Percentiles rank a stretch among this genome's conserved stretches.
phyloP scores from a whole-genome alignment of 1,140 invertebrate species.

The Sitodiplosis mosellana region DNA sequence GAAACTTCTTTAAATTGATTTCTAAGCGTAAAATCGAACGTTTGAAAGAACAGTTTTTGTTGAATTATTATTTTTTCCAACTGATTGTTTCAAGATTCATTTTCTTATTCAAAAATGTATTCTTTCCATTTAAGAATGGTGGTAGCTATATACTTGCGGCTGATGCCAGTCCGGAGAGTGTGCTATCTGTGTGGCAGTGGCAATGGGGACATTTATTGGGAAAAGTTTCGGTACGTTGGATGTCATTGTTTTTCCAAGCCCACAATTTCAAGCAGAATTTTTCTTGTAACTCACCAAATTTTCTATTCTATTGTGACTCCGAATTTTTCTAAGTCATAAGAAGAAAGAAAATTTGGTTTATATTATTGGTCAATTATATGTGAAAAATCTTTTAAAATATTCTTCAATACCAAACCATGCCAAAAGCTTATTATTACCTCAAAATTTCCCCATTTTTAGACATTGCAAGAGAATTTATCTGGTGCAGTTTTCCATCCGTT shows the following conservation, averaged over 20 bases:
- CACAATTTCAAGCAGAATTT: too few relatives aligned
- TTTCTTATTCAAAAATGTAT: background rate
- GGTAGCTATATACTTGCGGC: constrained; percentile 73
- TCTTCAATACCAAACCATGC: too few relatives aligned
- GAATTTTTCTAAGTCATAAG: too few relatives aligned
- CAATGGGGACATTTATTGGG: constrained; percentile 73
- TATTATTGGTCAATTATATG: too few relatives aligned
- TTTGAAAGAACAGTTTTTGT: too few relatives aligned
- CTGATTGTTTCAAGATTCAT: background rate
- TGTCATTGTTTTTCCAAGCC: too few relatives aligned
- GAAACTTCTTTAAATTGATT: too few relatives aligned
- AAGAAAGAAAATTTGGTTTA: too few relatives aligned
- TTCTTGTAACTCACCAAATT: background rate
- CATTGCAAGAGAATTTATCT: constrained; percentile 70
- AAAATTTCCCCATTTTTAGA: constrained; percentile 28
- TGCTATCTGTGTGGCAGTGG: constrained; percentile 78
- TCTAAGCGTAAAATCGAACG: too few relatives aligned
- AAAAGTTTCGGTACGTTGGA: constrained; percentile 75
- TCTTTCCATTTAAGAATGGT: constrained; percentile 42
- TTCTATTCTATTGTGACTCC: too few relatives aligned
- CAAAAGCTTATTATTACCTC: background rate
- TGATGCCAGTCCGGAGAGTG: constrained; percentile 67
- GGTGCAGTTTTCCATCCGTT: constrained; percentile 83
- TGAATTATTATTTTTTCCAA: constrained; percentile 1
- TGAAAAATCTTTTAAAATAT: background rate